Percentiles rank a stretch among this genome's conserved stretches.
Evolutionary conservation across 2,888 invertebrate species (phyloP).

Genomic region (Odontocerum albicorne): DNA sequence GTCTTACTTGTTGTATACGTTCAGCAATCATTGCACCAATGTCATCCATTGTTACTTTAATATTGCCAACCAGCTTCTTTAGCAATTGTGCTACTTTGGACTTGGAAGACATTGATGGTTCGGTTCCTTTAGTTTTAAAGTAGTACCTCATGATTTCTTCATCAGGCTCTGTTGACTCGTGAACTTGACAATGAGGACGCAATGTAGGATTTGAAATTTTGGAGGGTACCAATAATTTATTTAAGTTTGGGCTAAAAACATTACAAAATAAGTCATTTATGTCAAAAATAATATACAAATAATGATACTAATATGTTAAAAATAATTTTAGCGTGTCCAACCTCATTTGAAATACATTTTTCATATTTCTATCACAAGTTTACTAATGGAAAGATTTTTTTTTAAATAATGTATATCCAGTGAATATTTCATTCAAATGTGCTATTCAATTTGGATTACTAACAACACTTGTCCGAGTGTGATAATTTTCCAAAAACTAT

Average conservation of each 20-base stretch:
- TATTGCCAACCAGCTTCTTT: constrained; percentile 18
- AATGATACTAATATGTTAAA: too few relatives aligned
- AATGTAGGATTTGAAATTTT: background rate
- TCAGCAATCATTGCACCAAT: constrained; percentile 28
- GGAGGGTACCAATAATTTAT: background rate
- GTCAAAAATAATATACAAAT: too few relatives aligned
- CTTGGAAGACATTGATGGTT: constrained; percentile 2
- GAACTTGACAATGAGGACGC: background rate
- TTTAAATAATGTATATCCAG: too few relatives aligned
- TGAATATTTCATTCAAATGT: too few relatives aligned
- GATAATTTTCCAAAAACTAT: too few relatives aligned
- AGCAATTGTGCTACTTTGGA: constrained; percentile 10
- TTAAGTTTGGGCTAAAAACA: constrained; percentile 6
- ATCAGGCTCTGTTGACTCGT: background rate
- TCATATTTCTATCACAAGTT: too few relatives aligned
- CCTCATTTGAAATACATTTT: too few relatives aligned
- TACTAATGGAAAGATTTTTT: too few relatives aligned
- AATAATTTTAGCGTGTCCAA: too few relatives aligned
- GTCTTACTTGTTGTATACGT: constrained; percentile 20
- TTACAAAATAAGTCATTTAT: too few relatives aligned
- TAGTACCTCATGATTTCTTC: background rate
- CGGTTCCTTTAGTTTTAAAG: background rate
- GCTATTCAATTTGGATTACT: too few relatives aligned
- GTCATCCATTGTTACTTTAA: constrained; percentile 9
- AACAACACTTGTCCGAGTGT: too few relatives aligned